Percentiles rank a stretch among this genome's conserved stretches.
phyloP scores from a whole-genome alignment of 2,797 vertebrate genomes.

The Schizopygopsis pylzovi region DNA sequence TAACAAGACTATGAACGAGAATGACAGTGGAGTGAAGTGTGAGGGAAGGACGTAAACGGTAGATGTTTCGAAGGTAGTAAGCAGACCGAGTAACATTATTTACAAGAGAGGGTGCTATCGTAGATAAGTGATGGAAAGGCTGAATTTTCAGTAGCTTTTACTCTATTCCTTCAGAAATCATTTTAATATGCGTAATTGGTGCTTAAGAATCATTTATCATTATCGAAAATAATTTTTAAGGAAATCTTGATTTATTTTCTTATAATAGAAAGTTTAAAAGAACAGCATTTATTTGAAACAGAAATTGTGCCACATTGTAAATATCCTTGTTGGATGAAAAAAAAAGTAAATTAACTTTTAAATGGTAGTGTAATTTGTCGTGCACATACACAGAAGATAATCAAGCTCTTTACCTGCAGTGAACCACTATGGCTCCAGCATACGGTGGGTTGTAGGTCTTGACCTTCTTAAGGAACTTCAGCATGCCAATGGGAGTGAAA shows the following conservation, averaged over 20 bases:
- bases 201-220: no score
- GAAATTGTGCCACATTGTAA: not conserved
- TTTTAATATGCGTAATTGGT: not conserved
- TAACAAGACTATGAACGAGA: no score
- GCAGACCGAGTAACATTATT: no score
- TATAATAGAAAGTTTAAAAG: no score
- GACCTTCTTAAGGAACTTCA: constrained; percentile 99
- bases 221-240: not conserved
- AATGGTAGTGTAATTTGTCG: not conserved
- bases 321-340: not conserved
- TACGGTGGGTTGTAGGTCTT: constrained; percentile 94
- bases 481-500: constrained; percentile 98
- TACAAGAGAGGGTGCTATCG: no score
- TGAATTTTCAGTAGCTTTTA: not conserved
- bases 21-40: no score
- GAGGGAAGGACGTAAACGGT: no score
- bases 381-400: not conserved
- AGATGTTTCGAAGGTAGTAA: no score
- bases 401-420: constrained; percentile 88
- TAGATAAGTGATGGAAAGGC: not conserved
- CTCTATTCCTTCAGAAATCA: not conserved
- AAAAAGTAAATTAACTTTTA: no score
- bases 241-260: no score
- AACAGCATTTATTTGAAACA: no score
- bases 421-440: constrained; percentile 94